Conservation (phyloP, 2,888 invertebrate species). For the Sisyra nigra region DNA sequence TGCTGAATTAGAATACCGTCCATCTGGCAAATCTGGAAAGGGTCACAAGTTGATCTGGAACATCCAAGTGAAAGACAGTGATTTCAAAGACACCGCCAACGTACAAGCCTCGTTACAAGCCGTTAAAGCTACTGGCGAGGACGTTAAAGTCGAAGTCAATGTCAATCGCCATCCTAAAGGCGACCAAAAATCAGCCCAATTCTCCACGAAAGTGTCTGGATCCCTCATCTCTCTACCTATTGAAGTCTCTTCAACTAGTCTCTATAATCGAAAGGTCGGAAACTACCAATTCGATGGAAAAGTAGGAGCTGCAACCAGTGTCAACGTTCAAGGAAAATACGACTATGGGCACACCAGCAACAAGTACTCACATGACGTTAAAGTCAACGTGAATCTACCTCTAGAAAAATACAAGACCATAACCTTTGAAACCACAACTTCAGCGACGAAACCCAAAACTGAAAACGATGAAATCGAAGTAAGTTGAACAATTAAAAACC, state of each 20-base stretch:
- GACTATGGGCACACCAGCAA: conserved; percentile 22
- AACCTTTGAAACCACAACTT: conserved; percentile 28
- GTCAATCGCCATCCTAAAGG: conserved; percentile 23
- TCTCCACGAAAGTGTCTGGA: conserved; percentile 18
- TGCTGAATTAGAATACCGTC: conserved; percentile 23
- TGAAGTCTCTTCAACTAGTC: conserved; percentile 18
- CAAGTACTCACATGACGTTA: conserved; percentile 31
- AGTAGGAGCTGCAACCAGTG: conserved; percentile 29
- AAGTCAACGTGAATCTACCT: conserved; percentile 34
- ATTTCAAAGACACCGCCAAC: conserved; percentile 26
- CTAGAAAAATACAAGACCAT: conserved; percentile 39
- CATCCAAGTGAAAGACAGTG: conserved; percentile 25
- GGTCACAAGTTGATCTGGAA: conserved; percentile 26
- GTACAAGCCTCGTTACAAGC: conserved; percentile 23
- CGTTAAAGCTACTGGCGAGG: conserved; percentile 30
- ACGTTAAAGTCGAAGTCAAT: conserved; percentile 23
- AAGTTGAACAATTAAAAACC: conserved; percentile 1
- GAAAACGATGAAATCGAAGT: conserved; percentile 5
- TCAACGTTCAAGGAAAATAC: conserved; percentile 29
- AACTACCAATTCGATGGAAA: conserved; percentile 27
- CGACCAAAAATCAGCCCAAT: conserved; percentile 19
- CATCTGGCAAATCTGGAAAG: conserved; percentile 27
- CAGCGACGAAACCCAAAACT: conserved; percentile 18
- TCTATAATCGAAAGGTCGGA: conserved; percentile 20
- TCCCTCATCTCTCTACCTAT: conserved; percentile 15